Evolutionary conservation across 2,888 invertebrate genomes (phyloP), one percentile per base, ranked within the genome.

Genomic region (Petrolisthes cinctipes): DNA sequence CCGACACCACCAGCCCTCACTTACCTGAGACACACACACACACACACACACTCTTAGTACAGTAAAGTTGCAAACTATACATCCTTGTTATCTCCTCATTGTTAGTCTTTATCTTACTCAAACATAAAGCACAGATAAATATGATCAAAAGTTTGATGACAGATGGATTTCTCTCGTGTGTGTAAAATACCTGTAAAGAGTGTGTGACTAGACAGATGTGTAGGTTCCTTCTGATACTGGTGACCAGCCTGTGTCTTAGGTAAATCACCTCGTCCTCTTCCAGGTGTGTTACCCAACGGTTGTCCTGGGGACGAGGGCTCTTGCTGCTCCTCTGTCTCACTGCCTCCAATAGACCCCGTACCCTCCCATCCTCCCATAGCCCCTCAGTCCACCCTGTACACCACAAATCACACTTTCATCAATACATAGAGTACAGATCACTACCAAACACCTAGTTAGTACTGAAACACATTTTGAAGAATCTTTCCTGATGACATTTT

Each of bases 221-320:
- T 37, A 88, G 82, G 76, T 88, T 82, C 68, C 88, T 85, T 54
- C 66, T 80, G 57, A 88, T 57, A 51, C 73, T 82, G 75, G 88
- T 82, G 82, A 85, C 53, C 75, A 88, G 75, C 56, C 85, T 66
- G 78, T 82, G 88, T 17, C 66, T 81, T 51, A 85, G 85, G 53
- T 85, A 76, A 5, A 82, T 57, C 76, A 85, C 57, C 9, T 88
- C 88, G 14, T 85, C 88, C 82, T 88, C 88, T 61, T 88, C 88
- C 57, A 87, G 81, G 84, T 83, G 84, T 37, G 87, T 87, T 66
- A 87, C 51, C 87, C 87, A 87, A 6, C 84, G 79, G 68, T 88
- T 85, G 61, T 85, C 85, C 51, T 76, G 88, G 6, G 82, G 76
- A 3, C 73, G 81, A 68, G 85, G 88, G 66, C 82, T 78, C 68